A percentile compares a stretch with the other conserved stretches of the same genome.
Conservation (phyloP, 23 tunicate species). For the Botrylloides violaceus region DNA sequence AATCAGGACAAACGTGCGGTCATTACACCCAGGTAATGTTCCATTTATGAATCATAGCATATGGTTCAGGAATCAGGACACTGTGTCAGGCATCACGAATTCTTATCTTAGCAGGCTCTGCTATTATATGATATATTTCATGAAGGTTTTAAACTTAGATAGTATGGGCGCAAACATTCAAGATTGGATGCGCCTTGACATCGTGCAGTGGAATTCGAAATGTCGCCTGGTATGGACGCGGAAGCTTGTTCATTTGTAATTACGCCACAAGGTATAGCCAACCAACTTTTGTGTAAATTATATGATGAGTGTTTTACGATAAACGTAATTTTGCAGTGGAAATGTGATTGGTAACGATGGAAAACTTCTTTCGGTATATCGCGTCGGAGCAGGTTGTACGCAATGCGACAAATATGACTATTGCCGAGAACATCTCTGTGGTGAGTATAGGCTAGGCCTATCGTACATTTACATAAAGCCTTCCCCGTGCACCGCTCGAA, state of each 20-base stretch:
- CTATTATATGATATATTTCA: too few relatives aligned
- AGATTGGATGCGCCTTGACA: slow-evolving; percentile 40
- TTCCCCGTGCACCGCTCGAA: too few relatives aligned
- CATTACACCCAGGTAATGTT: slow-evolving; percentile 82
- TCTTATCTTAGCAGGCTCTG: too few relatives aligned
- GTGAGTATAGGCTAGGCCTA: neutral
- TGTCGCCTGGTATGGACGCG: slow-evolving; percentile 5
- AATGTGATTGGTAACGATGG: neutral
- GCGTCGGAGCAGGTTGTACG: neutral
- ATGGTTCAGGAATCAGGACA: too few relatives aligned
- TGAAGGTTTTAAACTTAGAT: slow-evolving; percentile 17
- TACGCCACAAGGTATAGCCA: neutral
- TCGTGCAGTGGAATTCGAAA: slow-evolving; percentile 37
- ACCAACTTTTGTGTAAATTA: too few relatives aligned
- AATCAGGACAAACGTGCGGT: slow-evolving; percentile 37
- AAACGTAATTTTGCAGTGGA: slow-evolving; percentile 19
- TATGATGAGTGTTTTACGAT: too few relatives aligned
- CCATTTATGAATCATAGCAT: too few relatives aligned
- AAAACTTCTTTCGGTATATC: neutral
- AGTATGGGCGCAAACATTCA: slow-evolving; percentile 46
- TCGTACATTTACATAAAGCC: too few relatives aligned
- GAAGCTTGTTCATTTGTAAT: neutral
- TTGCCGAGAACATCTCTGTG: slow-evolving; percentile 19
- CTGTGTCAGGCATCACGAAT: too few relatives aligned
- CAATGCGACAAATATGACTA: slow-evolving; percentile 11